Base-by-base conservation (phyloP, 30 jellyfish, hydroid and myxozoan genomes). In the Mastigias papua region DNA sequence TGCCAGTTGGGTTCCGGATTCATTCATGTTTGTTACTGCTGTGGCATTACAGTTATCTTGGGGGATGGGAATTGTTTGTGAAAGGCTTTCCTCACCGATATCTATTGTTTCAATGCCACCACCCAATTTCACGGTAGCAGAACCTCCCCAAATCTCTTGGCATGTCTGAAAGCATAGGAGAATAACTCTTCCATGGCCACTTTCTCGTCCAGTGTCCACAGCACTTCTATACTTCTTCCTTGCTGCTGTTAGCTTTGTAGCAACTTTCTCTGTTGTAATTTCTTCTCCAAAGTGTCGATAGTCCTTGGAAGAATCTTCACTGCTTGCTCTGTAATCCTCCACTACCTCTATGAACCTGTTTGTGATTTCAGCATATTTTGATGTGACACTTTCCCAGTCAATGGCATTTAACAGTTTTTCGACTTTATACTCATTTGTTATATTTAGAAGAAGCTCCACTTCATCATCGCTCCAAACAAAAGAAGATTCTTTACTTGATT, bases 131-230 rank as follows among this genome's bases (percentile, higher is more conserved):
- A 20, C 28, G 6, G 89, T 79, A 19, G 84, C 89, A 9, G 82
- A 79, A 61, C 87, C 87, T 10, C 87, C 87, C 87, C 80, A 76
- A 42, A 50, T 46, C 28, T 50, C 77, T 31, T 68, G n/a, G 31
- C 80, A 68, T 42, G 7, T 42, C 54, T 42, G 13, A n/a, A n/a
- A n/a, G n/a, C n/a, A n/a, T n/a, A n/a, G n/a, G n/a, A n/a, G n/a
- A n/a, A n/a, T n/a, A n/a, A n/a, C n/a, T n/a, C n/a, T n/a, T n/a
- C n/a, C n/a, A n/a, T n/a, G n/a, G n/a, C n/a, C n/a, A n/a, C n/a
- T n/a, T n/a, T n/a, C n/a, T n/a, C n/a, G n/a, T n/a, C n/a, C n/a
- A n/a, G n/a, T n/a, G n/a, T n/a, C n/a, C n/a, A n/a, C n/a, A n/a
- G n/a, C n/a, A n/a, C n/a, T n/a, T n/a, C n/a, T n/a, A n/a, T n/a